These are phyloP conservation scores for Ceuthmochares aereus DNA, from an alignment of 2,113 vertebrate genomes.

Conservation along the genomic window DNA sequence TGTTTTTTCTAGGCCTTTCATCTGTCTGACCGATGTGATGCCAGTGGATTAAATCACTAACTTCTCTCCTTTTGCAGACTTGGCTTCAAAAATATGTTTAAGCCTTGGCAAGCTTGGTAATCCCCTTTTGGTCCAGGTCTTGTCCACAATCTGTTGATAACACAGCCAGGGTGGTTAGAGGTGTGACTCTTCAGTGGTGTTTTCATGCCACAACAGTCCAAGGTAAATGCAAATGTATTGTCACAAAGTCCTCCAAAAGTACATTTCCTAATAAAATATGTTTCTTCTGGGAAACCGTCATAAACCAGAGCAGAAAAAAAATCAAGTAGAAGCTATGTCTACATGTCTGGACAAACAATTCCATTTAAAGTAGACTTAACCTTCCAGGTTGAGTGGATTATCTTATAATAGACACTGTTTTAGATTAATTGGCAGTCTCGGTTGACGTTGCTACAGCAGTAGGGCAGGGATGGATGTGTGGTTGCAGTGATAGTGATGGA, in stretches of 20 bases:
- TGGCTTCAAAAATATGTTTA: neutral
- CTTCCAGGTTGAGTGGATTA: neutral
- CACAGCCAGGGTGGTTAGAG: neutral
- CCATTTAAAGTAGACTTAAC: neutral
- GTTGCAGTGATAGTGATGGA: neutral
- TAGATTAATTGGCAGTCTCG: neutral
- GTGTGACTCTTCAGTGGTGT: neutral
- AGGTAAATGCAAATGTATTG: neutral
- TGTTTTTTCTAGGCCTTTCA: conserved; percentile 22
- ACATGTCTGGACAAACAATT: neutral
- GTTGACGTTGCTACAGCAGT: neutral
- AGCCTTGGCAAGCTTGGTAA: neutral
- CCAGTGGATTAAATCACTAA: neutral
- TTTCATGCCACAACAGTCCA: neutral
- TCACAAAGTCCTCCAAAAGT: neutral
- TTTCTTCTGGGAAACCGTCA: neutral
- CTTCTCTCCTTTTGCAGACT: neutral
- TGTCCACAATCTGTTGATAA: neutral
- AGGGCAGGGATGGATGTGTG: neutral
- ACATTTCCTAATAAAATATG: neutral
- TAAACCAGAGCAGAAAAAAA: neutral
- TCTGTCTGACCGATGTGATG: conserved; percentile 10
- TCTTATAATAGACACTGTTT: neutral
- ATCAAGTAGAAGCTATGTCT: neutral
- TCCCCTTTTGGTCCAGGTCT: neutral